These are phyloP conservation scores for Argyrosomus japonicus DNA, from an alignment of 2,113 vertebrate genomes.

Conservation along the genomic window DNA sequence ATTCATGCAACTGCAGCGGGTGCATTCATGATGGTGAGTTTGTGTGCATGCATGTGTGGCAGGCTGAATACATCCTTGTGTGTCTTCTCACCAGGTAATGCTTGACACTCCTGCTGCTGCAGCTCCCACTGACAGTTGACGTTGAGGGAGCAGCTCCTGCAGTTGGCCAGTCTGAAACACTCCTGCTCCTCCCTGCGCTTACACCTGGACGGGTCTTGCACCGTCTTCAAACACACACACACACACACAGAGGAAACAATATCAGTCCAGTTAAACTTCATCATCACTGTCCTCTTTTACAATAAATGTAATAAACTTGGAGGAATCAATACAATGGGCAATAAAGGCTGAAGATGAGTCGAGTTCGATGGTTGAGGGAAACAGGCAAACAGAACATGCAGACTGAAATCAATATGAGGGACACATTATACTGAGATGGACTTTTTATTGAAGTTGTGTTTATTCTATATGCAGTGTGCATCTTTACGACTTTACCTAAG, in stretches of 20 bases:
- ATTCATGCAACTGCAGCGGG: neutral
- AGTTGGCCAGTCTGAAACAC: slow-evolving; percentile 93
- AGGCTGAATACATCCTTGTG: neutral
- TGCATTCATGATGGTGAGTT: neutral
- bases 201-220: slow-evolving; percentile 92
- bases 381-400: slow-evolving; percentile 33
- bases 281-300: neutral
- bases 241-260: slow-evolving; percentile 26
- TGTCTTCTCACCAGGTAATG: slow-evolving; percentile 87
- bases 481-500: neutral
- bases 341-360: neutral
- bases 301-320: slow-evolving; percentile 16
- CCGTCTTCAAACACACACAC: slow-evolving; percentile 80
- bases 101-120: slow-evolving; percentile 94
- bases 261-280: neutral
- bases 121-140: slow-evolving; percentile 95
- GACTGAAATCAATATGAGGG: neutral
- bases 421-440: neutral
- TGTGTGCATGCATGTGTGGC: neutral
- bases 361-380: slow-evolving; percentile 9
- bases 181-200: slow-evolving; percentile 93
- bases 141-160: slow-evolving; percentile 94
- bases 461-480: neutral
- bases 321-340: slow-evolving; percentile 15
- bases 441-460: slow-evolving; percentile 19